Conservation (phyloP, 2,113 vertebrate species). For the Motacilla alba region DNA sequence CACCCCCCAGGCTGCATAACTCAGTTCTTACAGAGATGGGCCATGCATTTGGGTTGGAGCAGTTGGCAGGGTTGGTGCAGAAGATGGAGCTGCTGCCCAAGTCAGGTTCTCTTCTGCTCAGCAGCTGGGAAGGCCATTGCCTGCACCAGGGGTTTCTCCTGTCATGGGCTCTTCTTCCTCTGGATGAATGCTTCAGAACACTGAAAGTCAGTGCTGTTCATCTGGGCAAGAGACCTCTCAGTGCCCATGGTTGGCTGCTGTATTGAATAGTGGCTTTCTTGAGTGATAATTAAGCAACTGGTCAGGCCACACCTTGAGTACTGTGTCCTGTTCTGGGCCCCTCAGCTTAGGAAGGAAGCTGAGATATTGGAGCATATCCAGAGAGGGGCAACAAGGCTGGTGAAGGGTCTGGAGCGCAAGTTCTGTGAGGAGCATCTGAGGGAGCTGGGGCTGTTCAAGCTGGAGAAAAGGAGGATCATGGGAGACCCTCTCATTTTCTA, state of each 20-base stretch:
- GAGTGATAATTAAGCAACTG: background rate
- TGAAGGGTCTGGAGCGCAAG: background rate
- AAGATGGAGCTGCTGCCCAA: background rate
- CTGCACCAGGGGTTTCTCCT: background rate
- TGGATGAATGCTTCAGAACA: background rate
- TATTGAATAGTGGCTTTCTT: background rate
- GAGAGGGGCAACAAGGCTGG: background rate
- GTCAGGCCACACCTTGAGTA: background rate
- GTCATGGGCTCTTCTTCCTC: background rate
- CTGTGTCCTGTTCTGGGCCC: background rate
- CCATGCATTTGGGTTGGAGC: accelerated
- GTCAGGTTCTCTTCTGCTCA: background rate
- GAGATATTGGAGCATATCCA: background rate
- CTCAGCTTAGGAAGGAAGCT: background rate
- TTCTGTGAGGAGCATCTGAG: background rate
- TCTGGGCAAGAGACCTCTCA: background rate
- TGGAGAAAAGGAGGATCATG: background rate
- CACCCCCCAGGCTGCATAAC: accelerated
- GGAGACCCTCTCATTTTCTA: background rate
- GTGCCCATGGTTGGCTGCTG: background rate
- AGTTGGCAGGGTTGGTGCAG: background rate
- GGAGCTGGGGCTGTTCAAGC: background rate
- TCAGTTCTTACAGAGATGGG: accelerated
- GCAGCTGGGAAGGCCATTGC: accelerated
- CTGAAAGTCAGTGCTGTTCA: background rate